phyloP scores from a whole-genome alignment of 2,113 vertebrate species.

The Serinus canaria region DNA sequence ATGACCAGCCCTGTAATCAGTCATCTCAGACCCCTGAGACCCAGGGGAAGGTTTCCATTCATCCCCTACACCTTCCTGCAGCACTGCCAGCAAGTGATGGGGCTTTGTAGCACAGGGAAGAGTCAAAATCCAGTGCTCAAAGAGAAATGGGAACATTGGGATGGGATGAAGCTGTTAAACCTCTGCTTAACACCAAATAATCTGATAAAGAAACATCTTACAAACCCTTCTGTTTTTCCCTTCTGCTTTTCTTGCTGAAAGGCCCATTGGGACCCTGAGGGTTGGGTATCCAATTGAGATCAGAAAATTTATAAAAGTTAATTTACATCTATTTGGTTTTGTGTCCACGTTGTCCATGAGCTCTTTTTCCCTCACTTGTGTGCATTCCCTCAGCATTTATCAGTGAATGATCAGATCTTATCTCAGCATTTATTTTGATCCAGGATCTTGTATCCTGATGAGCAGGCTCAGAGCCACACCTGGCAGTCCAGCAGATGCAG shows the following conservation, averaged over 20 bases:
- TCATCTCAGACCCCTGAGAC: neutral
- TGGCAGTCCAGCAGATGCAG: neutral
- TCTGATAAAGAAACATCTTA: neutral
- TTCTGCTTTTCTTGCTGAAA: neutral
- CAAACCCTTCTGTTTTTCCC: accelerated
- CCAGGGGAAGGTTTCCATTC: neutral
- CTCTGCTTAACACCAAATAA: neutral
- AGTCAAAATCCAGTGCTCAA: neutral
- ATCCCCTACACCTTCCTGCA: accelerated
- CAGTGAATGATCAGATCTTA: neutral
- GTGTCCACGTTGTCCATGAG: neutral
- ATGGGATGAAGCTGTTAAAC: neutral
- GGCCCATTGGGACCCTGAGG: neutral
- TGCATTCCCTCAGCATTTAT: neutral
- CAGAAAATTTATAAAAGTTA: neutral
- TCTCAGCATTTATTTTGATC: neutral
- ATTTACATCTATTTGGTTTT: neutral
- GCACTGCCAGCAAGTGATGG: neutral
- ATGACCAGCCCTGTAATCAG: neutral
- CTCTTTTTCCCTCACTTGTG: neutral
- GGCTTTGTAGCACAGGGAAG: neutral
- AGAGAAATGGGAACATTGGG: neutral
- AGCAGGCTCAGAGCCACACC: neutral
- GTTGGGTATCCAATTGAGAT: neutral
- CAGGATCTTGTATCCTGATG: neutral